phyloP scores from a whole-genome alignment of 2,888 invertebrate genomes.

The Buathra laborator region DNA sequence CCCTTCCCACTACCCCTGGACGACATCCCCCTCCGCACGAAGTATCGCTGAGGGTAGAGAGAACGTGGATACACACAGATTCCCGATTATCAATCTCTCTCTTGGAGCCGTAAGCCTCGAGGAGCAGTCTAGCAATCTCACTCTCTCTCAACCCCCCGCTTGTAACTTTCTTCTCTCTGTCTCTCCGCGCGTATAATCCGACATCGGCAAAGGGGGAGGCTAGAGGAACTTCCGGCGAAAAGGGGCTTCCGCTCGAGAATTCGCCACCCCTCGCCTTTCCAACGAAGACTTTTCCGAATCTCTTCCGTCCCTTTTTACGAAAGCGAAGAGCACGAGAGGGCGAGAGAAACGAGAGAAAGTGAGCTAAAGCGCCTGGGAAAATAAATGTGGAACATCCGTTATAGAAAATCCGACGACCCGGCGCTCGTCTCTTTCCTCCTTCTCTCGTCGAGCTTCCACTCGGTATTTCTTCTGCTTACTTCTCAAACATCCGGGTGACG shows the following conservation, averaged over 20 bases:
- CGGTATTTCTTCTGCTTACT: slow-evolving; percentile 19
- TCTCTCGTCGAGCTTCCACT: slow-evolving; percentile 11
- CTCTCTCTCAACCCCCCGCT: background rate
- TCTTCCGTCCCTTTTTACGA: background rate
- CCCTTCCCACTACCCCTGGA: no score
- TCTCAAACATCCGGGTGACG: slow-evolving; percentile 53
- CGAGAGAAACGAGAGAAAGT: background rate
- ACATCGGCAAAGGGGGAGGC: background rate
- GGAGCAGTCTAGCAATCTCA: background rate
- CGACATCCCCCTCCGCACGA: background rate
- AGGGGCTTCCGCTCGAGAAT: slow-evolving; percentile 29
- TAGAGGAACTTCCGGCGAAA: slow-evolving; percentile 32
- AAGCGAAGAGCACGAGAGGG: background rate
- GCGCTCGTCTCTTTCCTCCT: slow-evolving; percentile 13
- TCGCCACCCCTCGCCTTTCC: background rate
- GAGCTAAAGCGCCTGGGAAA: slow-evolving; percentile 46
- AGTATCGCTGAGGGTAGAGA: slow-evolving; percentile 22
- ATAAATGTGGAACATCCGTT: slow-evolving; percentile 63
- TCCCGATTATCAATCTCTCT: slow-evolving; percentile 61
- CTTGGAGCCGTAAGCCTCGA: slow-evolving; percentile 1
- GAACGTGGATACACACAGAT: slow-evolving; percentile 42
- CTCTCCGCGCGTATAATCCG: slow-evolving; percentile 29
- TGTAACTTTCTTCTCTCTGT: slow-evolving; percentile 8
- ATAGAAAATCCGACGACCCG: slow-evolving; percentile 50
- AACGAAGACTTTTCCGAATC: background rate